Conservation (phyloP, 2,888 invertebrate genomes). For the Boloria selene region DNA sequence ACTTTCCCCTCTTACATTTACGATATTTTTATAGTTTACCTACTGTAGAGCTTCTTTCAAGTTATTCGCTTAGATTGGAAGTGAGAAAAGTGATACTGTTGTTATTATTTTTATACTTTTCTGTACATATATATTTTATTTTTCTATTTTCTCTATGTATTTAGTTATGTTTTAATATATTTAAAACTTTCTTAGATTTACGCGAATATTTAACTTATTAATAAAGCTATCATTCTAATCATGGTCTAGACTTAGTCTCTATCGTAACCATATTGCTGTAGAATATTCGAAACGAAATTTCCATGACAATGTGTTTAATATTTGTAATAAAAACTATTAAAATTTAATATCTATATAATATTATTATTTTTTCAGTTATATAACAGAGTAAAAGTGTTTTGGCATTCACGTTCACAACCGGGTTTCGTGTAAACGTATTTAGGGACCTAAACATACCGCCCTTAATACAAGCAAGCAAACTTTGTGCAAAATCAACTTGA, state of each 20-base stretch:
- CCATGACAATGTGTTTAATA: too few species aligned
- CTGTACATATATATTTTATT: neutral
- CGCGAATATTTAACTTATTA: too few species aligned
- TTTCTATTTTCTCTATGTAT: neutral
- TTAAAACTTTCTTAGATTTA: too few species aligned
- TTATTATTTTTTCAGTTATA: neutral
- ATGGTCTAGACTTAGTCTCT: too few species aligned
- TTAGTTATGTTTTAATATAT: neutral
- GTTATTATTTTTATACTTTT: constrained; percentile 6
- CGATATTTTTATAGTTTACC: constrained; percentile 24
- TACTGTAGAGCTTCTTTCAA: constrained; percentile 7
- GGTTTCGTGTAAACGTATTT: constrained; percentile 17
- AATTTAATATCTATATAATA: too few species aligned
- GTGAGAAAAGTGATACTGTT: constrained; percentile 11
- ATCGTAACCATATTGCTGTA: too few species aligned
- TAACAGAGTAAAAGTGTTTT: neutral
- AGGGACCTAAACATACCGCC: constrained; percentile 22
- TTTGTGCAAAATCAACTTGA: constrained; percentile 29
- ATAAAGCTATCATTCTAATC: too few species aligned
- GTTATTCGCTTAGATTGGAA: constrained; percentile 2
- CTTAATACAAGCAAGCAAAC: constrained; percentile 19
- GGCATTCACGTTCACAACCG: constrained; percentile 15
- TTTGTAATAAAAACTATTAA: too few species aligned
- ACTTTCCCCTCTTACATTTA: constrained; percentile 28
- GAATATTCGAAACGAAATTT: too few species aligned